These are phyloP conservation scores for Cynopterus brachyotis DNA, from an alignment of 2,113 vertebrate genomes.

Conservation along the genomic window DNA sequence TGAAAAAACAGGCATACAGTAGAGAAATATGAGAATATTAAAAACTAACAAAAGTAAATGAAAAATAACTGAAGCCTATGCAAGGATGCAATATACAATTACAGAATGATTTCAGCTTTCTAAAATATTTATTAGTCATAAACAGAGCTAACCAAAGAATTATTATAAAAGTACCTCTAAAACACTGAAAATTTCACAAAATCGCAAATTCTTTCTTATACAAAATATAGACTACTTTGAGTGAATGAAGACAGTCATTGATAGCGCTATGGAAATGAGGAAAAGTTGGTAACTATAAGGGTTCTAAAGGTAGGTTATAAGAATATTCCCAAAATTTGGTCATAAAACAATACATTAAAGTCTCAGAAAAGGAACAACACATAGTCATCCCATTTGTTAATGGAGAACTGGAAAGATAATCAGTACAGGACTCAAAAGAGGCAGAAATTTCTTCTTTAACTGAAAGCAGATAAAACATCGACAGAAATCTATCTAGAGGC, in stretches of 20 bases:
- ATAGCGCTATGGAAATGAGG: not conserved
- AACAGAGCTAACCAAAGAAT: constrained; percentile 66
- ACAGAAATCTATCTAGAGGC: not conserved
- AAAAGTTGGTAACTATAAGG: not conserved
- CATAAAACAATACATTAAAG: constrained; percentile 18
- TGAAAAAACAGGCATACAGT: constrained; percentile 75
- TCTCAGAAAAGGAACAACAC: constrained; percentile 21
- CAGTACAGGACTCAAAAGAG: not conserved
- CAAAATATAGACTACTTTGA: constrained; percentile 20
- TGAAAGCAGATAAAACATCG: not conserved
- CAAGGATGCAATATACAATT: constrained; percentile 64
- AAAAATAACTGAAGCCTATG: constrained; percentile 77
- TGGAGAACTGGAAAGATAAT: not conserved
- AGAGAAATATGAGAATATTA: constrained; percentile 75
- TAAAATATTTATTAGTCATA: constrained; percentile 69
- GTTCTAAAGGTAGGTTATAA: not conserved
- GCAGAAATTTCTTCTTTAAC: constrained; percentile 45
- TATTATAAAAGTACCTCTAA: constrained; percentile 56
- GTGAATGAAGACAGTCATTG: constrained; percentile 13
- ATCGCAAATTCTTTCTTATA: constrained; percentile 36
- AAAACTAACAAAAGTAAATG: constrained; percentile 78
- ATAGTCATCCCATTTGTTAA: not conserved
- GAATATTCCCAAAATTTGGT: constrained; percentile 17
- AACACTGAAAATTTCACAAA: constrained; percentile 42
- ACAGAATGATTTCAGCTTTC: constrained; percentile 77